Evolutionary conservation across 2,797 vertebrate species (phyloP).

Genomic region (Epinephelus awoara): DNA sequence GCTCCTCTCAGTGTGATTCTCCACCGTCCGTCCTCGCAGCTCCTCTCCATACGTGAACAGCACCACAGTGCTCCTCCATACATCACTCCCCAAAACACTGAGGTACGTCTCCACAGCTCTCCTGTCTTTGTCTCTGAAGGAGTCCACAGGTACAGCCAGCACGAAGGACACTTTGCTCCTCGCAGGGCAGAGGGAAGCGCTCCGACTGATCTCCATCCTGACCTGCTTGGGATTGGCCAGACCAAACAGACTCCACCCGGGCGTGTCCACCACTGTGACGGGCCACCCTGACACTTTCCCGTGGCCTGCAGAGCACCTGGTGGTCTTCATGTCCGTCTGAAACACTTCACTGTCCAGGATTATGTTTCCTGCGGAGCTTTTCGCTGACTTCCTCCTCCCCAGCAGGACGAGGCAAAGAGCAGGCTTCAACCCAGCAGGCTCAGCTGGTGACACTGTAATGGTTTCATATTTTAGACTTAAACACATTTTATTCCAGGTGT

Average conservation of each 20-base stretch:
- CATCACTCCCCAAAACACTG: slow-evolving; percentile 29
- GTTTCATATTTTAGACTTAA: neutral
- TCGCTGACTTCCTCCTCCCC: slow-evolving; percentile 73
- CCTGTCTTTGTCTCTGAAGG: slow-evolving; percentile 64
- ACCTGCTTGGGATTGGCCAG: slow-evolving; percentile 52
- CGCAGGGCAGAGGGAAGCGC: slow-evolving; percentile 37
- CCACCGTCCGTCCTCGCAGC: slow-evolving; percentile 53
- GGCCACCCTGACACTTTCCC: slow-evolving; percentile 36
- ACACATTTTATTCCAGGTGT: neutral
- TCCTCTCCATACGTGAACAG: slow-evolving; percentile 70
- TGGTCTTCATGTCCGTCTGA: slow-evolving; percentile 43
- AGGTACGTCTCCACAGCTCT: slow-evolving; percentile 56
- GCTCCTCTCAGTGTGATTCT: slow-evolving; percentile 47
- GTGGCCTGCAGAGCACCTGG: slow-evolving; percentile 3
- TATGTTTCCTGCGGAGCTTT: slow-evolving; percentile 68
- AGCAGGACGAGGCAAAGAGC: slow-evolving; percentile 66
- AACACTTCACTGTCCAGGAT: slow-evolving; percentile 64
- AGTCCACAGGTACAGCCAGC: slow-evolving; percentile 65
- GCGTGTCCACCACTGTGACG: slow-evolving; percentile 71
- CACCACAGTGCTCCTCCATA: slow-evolving; percentile 62
- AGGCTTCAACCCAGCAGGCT: neutral
- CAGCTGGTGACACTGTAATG: neutral
- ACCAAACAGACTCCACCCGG: slow-evolving; percentile 74
- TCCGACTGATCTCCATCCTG: slow-evolving; percentile 50
- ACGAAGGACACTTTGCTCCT: slow-evolving; percentile 51